phyloP scores from a whole-genome alignment of 1,140 invertebrate genomes.

The Melanaphis sacchari region DNA sequence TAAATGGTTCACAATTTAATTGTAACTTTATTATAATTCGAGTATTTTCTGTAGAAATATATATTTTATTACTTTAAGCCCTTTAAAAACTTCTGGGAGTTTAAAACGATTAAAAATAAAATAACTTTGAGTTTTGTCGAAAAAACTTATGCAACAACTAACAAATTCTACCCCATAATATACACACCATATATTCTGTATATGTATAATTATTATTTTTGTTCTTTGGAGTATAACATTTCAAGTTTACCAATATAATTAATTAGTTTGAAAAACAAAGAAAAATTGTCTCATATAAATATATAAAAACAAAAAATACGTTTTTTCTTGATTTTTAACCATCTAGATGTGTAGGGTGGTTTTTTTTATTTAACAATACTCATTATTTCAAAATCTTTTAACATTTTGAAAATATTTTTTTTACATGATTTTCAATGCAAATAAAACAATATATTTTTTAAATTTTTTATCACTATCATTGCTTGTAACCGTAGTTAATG shows the following conservation, averaged over 20 bases:
- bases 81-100: neutral
- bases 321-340: too few species aligned
- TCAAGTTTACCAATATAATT: neutral
- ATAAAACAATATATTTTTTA: too few species aligned
- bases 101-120: neutral
- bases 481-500: too few species aligned
- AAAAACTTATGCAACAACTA: neutral
- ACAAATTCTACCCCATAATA: neutral
- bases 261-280: neutral
- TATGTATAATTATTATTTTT: neutral
- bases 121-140: neutral
- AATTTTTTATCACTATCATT: too few species aligned
- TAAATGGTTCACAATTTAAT: neutral
- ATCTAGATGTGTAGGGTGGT: too few species aligned
- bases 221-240: neutral
- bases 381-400: too few species aligned
- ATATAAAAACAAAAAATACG: too few species aligned
- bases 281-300: too few species aligned
- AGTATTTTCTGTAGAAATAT: neutral
- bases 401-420: too few species aligned
- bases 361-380: too few species aligned
- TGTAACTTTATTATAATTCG: neutral
- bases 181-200: neutral
- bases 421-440: too few species aligned
- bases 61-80: neutral